phyloP scores from a whole-genome alignment of 2,888 invertebrate species.

The Emmelina monodactyla region DNA sequence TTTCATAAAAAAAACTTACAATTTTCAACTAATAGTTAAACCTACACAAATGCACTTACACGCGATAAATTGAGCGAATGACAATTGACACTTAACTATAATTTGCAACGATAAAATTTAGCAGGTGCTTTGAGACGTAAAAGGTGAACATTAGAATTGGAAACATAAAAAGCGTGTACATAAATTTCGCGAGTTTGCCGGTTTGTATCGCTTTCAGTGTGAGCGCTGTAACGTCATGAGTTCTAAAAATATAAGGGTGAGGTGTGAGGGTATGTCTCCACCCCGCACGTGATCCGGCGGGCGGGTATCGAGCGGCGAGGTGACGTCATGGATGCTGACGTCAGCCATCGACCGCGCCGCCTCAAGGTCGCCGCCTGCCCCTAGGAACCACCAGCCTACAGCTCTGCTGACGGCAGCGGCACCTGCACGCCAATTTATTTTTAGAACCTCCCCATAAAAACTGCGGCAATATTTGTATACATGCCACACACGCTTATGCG shows the following conservation, averaged over 20 bases:
- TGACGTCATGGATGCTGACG: slow-evolving; percentile 52
- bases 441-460: neutral
- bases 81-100: neutral
- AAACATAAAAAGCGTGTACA: slow-evolving; percentile 14
- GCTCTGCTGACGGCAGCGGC: neutral
- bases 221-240: slow-evolving; percentile 45
- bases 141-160: neutral
- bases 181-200: slow-evolving; percentile 27
- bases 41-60: neutral
- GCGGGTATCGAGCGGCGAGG: slow-evolving; percentile 32
- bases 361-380: slow-evolving; percentile 52
- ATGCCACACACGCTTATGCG: too few relatives aligned
- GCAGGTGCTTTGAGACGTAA: slow-evolving; percentile 1
- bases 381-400: neutral
- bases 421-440: neutral
- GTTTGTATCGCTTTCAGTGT: slow-evolving; percentile 27
- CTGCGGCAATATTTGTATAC: neutral
- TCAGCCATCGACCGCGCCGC: slow-evolving; percentile 52
- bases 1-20: neutral
- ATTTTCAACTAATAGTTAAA: neutral
- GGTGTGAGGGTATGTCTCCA: neutral
- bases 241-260: slow-evolving; percentile 53
- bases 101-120: neutral
- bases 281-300: neutral
- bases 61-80: neutral